Percentiles rank a stretch among this genome's conserved stretches.
Evolutionary conservation across 2,797 vertebrate species (phyloP).

Genomic region (Rhinoraja longicauda): DNA sequence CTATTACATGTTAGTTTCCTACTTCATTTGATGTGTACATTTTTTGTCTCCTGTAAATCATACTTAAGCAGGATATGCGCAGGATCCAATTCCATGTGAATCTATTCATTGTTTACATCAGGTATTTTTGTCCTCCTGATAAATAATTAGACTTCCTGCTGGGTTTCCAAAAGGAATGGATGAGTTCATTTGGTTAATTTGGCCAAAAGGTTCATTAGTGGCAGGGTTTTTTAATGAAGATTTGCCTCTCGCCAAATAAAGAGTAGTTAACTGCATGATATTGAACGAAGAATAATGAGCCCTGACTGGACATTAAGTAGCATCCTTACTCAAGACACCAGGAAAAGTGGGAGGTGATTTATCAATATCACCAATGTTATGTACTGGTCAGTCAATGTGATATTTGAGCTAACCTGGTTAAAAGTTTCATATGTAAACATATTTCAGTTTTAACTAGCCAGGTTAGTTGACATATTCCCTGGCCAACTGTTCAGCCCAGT

Average conservation of each 20-base stretch:
- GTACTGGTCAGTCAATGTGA: neutral
- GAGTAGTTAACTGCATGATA: neutral
- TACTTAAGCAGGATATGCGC: neutral
- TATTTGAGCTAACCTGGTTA: too few species aligned
- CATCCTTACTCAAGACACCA: neutral
- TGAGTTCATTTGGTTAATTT: neutral
- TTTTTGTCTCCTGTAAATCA: slow-evolving; percentile 3
- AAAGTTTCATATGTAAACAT: too few species aligned
- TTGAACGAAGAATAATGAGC: neutral
- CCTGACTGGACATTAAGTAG: neutral
- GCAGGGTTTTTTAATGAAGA: neutral
- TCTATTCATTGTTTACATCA: slow-evolving; percentile 22
- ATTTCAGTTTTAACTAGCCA: too few species aligned
- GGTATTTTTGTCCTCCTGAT: slow-evolving; percentile 10
- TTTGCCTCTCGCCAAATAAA: neutral
- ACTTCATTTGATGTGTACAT: neutral
- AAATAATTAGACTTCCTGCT: slow-evolving; percentile 3
- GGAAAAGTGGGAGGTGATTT: neutral
- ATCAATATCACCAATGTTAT: neutral
- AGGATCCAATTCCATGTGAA: slow-evolving; percentile 27
- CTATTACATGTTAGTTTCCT: neutral
- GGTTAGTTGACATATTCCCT: too few species aligned
- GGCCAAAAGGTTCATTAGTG: neutral
- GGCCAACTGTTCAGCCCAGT: too few species aligned
- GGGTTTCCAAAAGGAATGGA: neutral